These are phyloP conservation scores for Drosophila paulistorum DNA, from an alignment of 1,140 invertebrate genomes.

Conservation along the genomic window DNA sequence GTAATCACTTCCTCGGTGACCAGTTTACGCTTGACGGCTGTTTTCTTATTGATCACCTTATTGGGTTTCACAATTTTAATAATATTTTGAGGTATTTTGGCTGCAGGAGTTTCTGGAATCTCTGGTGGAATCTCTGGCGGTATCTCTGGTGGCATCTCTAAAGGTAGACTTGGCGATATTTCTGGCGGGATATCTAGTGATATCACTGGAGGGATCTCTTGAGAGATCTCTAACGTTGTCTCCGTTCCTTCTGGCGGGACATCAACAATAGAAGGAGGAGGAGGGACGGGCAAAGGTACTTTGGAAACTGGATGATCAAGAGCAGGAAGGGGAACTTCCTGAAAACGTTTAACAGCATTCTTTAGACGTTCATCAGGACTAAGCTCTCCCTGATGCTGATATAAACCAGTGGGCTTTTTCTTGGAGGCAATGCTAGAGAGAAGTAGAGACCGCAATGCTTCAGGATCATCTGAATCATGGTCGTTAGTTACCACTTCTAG, in stretches of 20 bases:
- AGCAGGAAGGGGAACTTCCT: neutral
- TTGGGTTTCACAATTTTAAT: constrained; percentile 79
- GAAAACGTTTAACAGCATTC: constrained; percentile 68
- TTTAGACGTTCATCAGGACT: constrained; percentile 63
- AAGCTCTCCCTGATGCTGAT: neutral
- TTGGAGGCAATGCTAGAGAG: constrained; percentile 58
- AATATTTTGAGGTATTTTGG: constrained; percentile 34
- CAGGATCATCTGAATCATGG: constrained; percentile 62
- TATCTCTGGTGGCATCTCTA: no score
- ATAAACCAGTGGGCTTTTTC: constrained; percentile 16
- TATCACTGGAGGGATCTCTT: no score
- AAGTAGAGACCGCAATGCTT: constrained; percentile 51
- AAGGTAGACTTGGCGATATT: no score
- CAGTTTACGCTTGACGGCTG: constrained; percentile 56
- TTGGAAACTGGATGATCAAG: no score
- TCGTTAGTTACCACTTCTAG: neutral
- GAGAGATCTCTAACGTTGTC: no score
- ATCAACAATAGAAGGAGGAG: neutral
- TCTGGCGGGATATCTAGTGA: no score
- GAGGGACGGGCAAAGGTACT: neutral
- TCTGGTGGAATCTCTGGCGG: no score
- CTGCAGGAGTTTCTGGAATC: neutral
- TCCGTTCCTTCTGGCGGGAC: neutral
- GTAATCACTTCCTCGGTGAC: constrained; percentile 12
- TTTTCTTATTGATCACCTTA: constrained; percentile 76